Conservation (phyloP, 1,140 invertebrate species). For the Drosophila neocordata region DNA sequence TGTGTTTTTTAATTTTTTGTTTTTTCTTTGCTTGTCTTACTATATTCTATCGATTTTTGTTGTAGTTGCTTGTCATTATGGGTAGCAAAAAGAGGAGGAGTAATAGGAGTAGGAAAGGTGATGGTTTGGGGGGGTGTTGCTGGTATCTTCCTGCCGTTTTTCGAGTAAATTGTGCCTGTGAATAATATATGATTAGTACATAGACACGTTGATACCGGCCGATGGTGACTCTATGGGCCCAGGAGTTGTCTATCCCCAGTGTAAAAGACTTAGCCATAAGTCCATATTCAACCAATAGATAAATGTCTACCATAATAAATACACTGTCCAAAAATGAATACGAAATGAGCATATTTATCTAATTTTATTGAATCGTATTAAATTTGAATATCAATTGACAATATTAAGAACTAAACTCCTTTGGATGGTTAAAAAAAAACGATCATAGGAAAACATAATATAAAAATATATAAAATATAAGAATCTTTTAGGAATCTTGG, state of each 20-base stretch:
- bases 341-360: neutral
- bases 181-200: constrained; percentile 81
- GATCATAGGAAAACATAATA: too few species aligned
- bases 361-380: neutral
- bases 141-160: constrained; percentile 69
- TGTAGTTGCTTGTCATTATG: constrained; percentile 58
- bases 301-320: neutral
- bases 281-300: neutral
- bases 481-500: too few species aligned
- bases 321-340: neutral
- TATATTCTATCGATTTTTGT: constrained; percentile 66
- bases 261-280: constrained; percentile 7
- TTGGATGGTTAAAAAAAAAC: too few species aligned
- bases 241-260: constrained; percentile 28
- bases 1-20: constrained; percentile 68
- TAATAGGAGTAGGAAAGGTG: neutral
- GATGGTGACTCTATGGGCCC: constrained; percentile 23
- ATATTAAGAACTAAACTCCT: too few species aligned
- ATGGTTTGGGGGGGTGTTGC: neutral
- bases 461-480: too few species aligned
- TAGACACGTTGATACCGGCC: constrained; percentile 63
- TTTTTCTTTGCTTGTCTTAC: constrained; percentile 45
- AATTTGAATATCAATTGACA: too few species aligned
- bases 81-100: neutral
- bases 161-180: constrained; percentile 75